Percentiles rank a stretch among this genome's conserved stretches.
Conservation (phyloP, 2,888 invertebrate genomes). For the Napeogenes sylphis region DNA sequence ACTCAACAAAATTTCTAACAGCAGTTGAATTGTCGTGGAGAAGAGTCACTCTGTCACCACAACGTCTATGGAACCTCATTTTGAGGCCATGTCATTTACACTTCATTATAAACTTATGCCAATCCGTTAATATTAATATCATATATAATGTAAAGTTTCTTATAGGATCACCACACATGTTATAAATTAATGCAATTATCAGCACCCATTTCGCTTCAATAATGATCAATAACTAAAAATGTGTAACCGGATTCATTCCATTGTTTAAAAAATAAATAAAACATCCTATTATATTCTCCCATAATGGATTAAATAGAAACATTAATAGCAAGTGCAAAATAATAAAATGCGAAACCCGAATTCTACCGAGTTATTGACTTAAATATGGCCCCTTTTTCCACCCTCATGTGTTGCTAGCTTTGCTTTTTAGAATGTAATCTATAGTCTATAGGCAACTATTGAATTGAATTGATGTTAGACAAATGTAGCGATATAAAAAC, state of each 20-base stretch:
- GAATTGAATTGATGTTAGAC: not conserved
- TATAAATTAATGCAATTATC: slow-evolving; percentile 20
- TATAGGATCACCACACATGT: slow-evolving; percentile 10
- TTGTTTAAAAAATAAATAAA: not conserved
- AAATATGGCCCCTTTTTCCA: slow-evolving; percentile 5
- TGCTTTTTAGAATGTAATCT: not conserved
- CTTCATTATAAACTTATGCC: not conserved
- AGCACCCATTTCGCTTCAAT: slow-evolving; percentile 20
- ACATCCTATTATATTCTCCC: slow-evolving; percentile 1
- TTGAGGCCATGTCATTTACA: slow-evolving; percentile 12
- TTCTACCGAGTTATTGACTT: slow-evolving; percentile 3
- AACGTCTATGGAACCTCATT: slow-evolving; percentile 86
- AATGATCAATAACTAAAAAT: slow-evolving; percentile 1
- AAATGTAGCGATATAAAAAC: not conserved
- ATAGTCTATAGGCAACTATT: not conserved
- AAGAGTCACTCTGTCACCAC: slow-evolving; percentile 90
- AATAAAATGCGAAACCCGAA: not conserved
- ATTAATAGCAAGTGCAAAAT: not conserved
- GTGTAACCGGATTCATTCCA: not conserved
- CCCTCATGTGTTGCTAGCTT: slow-evolving; percentile 4
- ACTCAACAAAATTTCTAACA: slow-evolving; percentile 86
- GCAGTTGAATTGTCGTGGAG: slow-evolving; percentile 91
- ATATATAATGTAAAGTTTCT: slow-evolving; percentile 1
- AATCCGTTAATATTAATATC: slow-evolving; percentile 6
- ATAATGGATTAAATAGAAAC: slow-evolving; percentile 1